These are phyloP conservation scores for Triplophysa yarkandensis DNA, from an alignment of 2,797 vertebrate species.

Conservation along the genomic window DNA sequence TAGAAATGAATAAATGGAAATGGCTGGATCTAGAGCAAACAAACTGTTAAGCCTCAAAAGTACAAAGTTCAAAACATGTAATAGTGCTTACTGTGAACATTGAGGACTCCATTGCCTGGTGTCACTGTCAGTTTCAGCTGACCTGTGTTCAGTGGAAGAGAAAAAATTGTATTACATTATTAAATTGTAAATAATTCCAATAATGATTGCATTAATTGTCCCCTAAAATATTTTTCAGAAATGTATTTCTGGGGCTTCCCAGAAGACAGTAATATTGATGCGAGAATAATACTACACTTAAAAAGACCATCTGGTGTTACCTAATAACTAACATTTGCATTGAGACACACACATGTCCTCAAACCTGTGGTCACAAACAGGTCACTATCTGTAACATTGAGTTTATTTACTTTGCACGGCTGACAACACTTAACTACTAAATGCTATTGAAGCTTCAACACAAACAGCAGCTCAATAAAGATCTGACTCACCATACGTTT, in stretches of 20 bases:
- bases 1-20: too few species aligned
- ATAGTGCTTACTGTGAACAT: constrained; percentile 56
- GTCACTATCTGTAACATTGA: neutral
- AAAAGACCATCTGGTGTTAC: constrained; percentile 25
- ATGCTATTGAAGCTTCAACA: neutral
- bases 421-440: neutral
- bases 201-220: neutral
- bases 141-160: constrained; percentile 42
- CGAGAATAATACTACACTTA: neutral
- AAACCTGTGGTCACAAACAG: constrained; percentile 1
- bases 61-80: constrained; percentile 2
- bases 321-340: constrained; percentile 1
- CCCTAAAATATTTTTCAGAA: neutral
- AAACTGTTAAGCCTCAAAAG: constrained; percentile 2
- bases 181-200: too few species aligned
- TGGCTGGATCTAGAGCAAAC: neutral
- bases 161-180: too few species aligned
- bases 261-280: neutral
- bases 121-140: constrained; percentile 61
- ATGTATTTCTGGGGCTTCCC: neutral
- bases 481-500: constrained; percentile 54
- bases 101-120: constrained; percentile 48
- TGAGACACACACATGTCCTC: constrained; percentile 5
- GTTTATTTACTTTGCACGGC: neutral
- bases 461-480: constrained; percentile 4